A percentile compares a stretch with the other conserved stretches of the same genome.
phyloP scores from a whole-genome alignment of 2,113 vertebrate species.

The Saguinus midas region DNA sequence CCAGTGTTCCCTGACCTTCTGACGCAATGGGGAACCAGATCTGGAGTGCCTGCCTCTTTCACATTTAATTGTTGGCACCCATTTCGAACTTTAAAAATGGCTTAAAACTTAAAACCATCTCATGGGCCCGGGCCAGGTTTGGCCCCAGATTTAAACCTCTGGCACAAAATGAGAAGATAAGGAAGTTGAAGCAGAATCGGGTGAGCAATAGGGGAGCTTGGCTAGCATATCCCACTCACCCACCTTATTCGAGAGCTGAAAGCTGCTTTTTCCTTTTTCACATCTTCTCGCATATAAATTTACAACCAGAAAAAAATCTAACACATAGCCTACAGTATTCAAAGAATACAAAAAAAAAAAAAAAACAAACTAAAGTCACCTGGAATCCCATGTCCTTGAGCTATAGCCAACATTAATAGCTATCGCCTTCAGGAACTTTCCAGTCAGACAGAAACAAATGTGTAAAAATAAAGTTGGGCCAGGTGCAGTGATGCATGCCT shows the following conservation, averaged over 20 bases:
- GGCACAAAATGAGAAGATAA: background rate
- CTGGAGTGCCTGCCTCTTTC: background rate
- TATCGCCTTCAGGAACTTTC: background rate
- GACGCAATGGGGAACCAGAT: background rate
- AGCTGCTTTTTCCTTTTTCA: background rate
- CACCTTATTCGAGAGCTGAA: background rate
- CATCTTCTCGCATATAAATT: background rate
- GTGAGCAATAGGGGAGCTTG: background rate
- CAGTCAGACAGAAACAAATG: background rate
- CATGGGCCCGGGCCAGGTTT: no score
- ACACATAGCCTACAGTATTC: no score
- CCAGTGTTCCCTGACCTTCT: no score
- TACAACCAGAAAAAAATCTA: background rate
- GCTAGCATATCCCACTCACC: background rate
- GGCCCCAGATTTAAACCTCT: background rate
- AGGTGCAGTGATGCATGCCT: no score
- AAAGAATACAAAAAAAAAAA: background rate
- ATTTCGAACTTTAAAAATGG: no score
- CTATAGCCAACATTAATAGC: background rate
- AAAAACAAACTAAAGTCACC: background rate
- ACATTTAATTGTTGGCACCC: background rate
- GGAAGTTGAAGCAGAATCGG: no score
- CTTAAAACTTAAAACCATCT: background rate
- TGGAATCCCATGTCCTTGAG: background rate
- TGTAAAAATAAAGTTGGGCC: background rate